Percentiles rank a stretch among this genome's conserved stretches.
Conservation (phyloP, 2,113 vertebrate species). For the Psephotus haematonotus region DNA sequence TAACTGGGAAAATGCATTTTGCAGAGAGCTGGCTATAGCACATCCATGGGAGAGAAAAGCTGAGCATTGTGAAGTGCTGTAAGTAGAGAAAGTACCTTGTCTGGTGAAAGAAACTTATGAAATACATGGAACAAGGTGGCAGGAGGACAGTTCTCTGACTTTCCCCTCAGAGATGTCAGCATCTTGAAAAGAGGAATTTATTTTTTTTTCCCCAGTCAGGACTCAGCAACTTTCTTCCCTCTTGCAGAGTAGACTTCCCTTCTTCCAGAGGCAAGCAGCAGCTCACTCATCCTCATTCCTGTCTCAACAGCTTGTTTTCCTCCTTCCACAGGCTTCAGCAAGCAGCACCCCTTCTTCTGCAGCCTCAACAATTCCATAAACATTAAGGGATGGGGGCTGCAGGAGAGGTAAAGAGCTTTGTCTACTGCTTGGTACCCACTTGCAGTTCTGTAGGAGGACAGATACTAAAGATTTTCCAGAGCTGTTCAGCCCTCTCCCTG, state of each 20-base stretch:
- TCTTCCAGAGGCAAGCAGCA: background rate
- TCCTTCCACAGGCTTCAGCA: background rate
- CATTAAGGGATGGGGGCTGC: background rate
- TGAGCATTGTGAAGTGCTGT: background rate
- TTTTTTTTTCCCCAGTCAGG: background rate
- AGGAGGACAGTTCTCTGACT: background rate
- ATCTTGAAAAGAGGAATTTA: background rate
- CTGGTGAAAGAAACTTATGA: background rate
- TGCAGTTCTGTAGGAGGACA: background rate
- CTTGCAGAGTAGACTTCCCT: background rate
- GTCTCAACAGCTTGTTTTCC: background rate
- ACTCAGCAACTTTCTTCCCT: background rate
- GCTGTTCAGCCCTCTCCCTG: background rate
- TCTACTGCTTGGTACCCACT: background rate
- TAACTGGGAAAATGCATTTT: background rate
- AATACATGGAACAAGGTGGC: background rate
- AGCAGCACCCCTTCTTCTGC: background rate
- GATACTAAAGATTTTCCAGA: background rate
- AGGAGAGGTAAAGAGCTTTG: background rate
- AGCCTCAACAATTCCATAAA: background rate
- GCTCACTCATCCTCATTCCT: background rate
- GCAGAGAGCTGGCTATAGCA: background rate
- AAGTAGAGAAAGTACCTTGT: background rate
- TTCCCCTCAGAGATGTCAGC: background rate
- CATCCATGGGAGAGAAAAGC: background rate